phyloP scores from a whole-genome alignment of 2,113 vertebrate species.

The Rissa tridactyla region DNA sequence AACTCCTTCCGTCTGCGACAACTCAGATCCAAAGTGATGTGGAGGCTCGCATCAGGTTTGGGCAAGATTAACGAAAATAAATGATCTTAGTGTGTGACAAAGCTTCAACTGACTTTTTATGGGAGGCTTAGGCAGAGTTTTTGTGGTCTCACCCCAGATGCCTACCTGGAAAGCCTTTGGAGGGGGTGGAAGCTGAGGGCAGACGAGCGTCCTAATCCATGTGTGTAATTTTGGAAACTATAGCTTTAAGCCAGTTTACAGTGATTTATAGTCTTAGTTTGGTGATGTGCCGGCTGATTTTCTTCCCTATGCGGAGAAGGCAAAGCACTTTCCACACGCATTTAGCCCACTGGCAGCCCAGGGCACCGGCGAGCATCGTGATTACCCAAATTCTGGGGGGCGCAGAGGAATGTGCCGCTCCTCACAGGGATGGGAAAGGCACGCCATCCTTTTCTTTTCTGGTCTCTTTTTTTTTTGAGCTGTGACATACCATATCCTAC shows the following conservation, averaged over 20 bases:
- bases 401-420: neutral
- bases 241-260: neutral
- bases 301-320: neutral
- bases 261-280: neutral
- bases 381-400: neutral
- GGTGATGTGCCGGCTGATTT: neutral
- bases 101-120: neutral
- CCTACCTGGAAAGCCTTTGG: neutral
- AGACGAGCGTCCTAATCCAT: neutral
- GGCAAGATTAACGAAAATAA: neutral
- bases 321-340: neutral
- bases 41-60: neutral
- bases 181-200: neutral
- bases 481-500: neutral
- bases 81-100: neutral
- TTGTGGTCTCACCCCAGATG: neutral
- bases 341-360: neutral
- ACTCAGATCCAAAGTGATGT: neutral
- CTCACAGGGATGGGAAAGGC: neutral
- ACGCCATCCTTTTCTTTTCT: neutral
- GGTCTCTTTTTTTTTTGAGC: neutral
- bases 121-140: neutral
- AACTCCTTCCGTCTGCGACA: neutral
- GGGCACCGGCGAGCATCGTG: fast-evolving
- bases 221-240: neutral